These are phyloP conservation scores for Turnix velox DNA, from an alignment of 2,113 vertebrate species.

Conservation along the genomic window DNA sequence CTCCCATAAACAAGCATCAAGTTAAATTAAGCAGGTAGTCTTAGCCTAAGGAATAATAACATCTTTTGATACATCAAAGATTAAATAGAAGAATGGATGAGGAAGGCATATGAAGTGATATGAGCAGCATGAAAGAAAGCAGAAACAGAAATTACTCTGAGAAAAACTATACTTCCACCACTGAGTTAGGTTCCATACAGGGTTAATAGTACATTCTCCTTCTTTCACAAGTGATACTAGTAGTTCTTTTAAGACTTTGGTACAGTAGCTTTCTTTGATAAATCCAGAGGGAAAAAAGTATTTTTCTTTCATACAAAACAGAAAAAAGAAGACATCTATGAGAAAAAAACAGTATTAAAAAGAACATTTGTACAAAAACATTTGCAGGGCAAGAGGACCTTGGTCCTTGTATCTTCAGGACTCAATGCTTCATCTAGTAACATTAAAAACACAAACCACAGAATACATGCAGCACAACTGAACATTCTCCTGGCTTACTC, in stretches of 20 bases:
- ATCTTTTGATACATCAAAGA: background rate
- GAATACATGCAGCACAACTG: background rate
- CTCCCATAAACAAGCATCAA: background rate
- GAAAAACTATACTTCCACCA: background rate
- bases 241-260: background rate
- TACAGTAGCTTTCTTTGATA: background rate
- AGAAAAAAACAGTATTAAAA: background rate
- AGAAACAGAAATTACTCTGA: background rate
- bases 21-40: background rate
- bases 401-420: background rate
- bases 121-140: background rate
- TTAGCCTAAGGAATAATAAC: background rate
- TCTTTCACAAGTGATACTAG: background rate
- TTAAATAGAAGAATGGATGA: background rate
- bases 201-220: background rate
- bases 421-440: background rate
- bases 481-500: background rate
- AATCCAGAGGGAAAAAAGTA: background rate
- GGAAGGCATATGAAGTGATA: background rate
- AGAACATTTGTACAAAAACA: background rate
- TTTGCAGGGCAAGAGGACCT: background rate
- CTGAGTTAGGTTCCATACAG: background rate
- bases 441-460: background rate
- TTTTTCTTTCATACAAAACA: background rate
- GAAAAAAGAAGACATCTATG: background rate